phyloP scores from a whole-genome alignment of 2,888 invertebrate genomes.

The Craniophora ligustri region DNA sequence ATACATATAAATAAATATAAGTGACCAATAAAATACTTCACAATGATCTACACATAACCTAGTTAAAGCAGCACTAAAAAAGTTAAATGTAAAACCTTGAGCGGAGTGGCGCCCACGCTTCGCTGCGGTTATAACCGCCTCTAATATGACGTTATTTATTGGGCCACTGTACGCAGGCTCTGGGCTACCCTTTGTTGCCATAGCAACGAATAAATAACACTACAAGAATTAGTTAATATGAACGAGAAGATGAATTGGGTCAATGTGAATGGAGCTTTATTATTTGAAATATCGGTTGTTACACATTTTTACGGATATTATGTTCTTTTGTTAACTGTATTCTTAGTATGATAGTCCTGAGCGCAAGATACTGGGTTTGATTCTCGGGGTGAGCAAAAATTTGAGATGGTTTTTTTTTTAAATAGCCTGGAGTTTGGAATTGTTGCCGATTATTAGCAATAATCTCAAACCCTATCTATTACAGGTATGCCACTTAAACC shows the following conservation, averaged over 20 bases:
- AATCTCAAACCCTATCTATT: no score
- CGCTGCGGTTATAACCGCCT: constrained; percentile 65
- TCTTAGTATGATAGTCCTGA: no score
- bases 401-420: no score
- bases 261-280: constrained; percentile 62
- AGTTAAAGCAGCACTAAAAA: constrained; percentile 50
- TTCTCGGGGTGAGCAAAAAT: no score
- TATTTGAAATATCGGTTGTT: constrained; percentile 22
- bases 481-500: no score
- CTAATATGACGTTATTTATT: constrained; percentile 84
- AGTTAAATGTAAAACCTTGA: constrained; percentile 47
- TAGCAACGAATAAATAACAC: constrained; percentile 71
- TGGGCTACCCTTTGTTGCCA: constrained; percentile 71
- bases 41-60: constrained; percentile 47
- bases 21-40: constrained; percentile 33
- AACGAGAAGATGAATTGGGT: constrained; percentile 66
- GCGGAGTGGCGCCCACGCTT: constrained; percentile 60
- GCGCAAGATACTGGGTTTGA: no score
- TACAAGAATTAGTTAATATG: constrained; percentile 74
- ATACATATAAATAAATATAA: constrained; percentile 20
- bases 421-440: no score
- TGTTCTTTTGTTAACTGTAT: background rate
- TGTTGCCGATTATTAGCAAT: no score
- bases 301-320: constrained; percentile 4
- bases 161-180: constrained; percentile 62